Percentiles rank a stretch among this genome's conserved stretches.
phyloP scores from a whole-genome alignment of 1,140 invertebrate genomes.

The Mizuhopecten yessoensis region DNA sequence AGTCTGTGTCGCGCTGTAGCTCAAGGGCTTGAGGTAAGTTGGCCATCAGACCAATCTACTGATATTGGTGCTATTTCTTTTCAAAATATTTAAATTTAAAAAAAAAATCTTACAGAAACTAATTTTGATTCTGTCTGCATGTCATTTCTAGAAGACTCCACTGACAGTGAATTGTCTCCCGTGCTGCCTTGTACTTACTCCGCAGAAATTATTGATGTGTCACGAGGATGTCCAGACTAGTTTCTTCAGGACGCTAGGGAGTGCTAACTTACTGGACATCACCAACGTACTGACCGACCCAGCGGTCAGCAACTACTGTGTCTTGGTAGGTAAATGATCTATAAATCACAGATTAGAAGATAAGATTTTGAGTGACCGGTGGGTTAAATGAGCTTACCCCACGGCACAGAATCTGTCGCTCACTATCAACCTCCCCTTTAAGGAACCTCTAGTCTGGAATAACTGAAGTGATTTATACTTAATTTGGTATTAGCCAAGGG shows the following conservation, averaged over 20 bases:
- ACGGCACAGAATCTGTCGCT: too few species aligned
- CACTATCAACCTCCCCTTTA: too few species aligned
- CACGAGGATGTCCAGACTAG: slow-evolving; percentile 85
- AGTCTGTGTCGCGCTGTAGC: slow-evolving; percentile 88
- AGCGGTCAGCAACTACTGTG: slow-evolving; percentile 83
- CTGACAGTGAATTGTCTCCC: slow-evolving; percentile 81
- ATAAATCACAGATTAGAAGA: not conserved
- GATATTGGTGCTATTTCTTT: too few species aligned
- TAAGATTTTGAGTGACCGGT: too few species aligned
- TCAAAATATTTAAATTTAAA: too few species aligned
- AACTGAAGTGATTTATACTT: too few species aligned
- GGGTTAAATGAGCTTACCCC: too few species aligned
- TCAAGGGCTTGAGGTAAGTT: slow-evolving; percentile 77
- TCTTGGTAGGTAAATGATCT: slow-evolving; percentile 85
- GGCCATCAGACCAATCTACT: too few species aligned
- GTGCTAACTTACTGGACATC: slow-evolving; percentile 81
- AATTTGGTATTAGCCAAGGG: too few species aligned
- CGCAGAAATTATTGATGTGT: slow-evolving; percentile 88
- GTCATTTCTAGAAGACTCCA: slow-evolving; percentile 63
- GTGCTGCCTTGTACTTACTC: slow-evolving; percentile 88
- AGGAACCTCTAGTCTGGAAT: too few species aligned
- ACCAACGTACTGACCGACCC: slow-evolving; percentile 76
- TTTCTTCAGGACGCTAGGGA: slow-evolving; percentile 80
- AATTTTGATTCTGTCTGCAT: too few species aligned
- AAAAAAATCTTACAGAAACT: too few species aligned